Percentiles rank a stretch among this genome's conserved stretches.
Conservation (phyloP, 1,140 invertebrate species). For the Camponotus floridanus region DNA sequence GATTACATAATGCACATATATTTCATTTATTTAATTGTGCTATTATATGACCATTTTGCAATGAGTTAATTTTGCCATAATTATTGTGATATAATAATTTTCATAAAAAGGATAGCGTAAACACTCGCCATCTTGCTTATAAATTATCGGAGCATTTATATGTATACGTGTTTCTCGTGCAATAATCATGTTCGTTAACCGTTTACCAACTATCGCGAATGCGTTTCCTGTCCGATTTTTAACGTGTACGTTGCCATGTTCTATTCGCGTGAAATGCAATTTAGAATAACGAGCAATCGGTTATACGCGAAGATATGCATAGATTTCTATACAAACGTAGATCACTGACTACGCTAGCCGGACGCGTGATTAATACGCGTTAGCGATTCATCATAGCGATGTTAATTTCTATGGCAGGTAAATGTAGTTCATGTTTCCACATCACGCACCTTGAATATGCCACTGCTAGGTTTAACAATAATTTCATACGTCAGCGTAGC, state of each 20-base stretch:
- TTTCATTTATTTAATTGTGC: no score
- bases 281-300: constrained; percentile 17
- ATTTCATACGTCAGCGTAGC: constrained; percentile 9
- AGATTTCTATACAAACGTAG: constrained; percentile 34
- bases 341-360: constrained; percentile 13
- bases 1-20: no score
- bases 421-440: constrained; percentile 37
- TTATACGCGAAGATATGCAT: constrained; percentile 32
- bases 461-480: constrained; percentile 10
- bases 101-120: neutral
- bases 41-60: neutral
- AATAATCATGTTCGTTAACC: neutral
- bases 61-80: neutral
- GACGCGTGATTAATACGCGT: constrained; percentile 53
- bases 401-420: constrained; percentile 47
- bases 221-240: constrained; percentile 26
- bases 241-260: neutral
- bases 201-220: neutral
- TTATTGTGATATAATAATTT: neutral
- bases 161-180: neutral
- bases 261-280: constrained; percentile 9
- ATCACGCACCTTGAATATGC: constrained; percentile 9
- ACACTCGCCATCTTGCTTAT: neutral
- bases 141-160: neutral
- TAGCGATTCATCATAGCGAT: constrained; percentile 39